Percentiles rank a stretch among this genome's conserved stretches.
phyloP scores from a whole-genome alignment of 2,113 vertebrate species.

The Ammodytes marinus region DNA sequence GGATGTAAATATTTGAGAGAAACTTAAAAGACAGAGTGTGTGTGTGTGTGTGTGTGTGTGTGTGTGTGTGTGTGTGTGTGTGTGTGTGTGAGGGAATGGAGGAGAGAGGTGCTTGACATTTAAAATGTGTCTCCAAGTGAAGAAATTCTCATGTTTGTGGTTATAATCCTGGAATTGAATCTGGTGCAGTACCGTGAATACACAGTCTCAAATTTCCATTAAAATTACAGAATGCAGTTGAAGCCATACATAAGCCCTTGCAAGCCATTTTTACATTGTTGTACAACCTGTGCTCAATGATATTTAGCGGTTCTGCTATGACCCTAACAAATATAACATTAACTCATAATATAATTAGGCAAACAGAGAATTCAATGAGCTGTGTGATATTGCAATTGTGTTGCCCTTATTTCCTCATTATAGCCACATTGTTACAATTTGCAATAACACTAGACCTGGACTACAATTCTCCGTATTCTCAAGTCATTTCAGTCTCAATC shows the following conservation, averaged over 20 bases:
- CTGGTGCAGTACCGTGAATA: not conserved
- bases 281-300: slow-evolving; percentile 12
- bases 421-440: not conserved
- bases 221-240: not conserved
- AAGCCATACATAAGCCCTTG: not conserved
- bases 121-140: slow-evolving; percentile 8
- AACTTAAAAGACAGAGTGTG: not conserved
- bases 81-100: slow-evolving; percentile 2
- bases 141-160: slow-evolving; percentile 6
- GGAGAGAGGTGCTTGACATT: slow-evolving; percentile 21
- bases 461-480: not conserved
- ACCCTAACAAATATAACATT: not conserved
- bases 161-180: slow-evolving; percentile 30
- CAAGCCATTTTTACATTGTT: not conserved
- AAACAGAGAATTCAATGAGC: not conserved
- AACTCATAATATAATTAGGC: not conserved
- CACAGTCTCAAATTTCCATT: slow-evolving; percentile 6
- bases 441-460: not conserved
- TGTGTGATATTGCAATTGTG: not conserved
- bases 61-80: slow-evolving; percentile 12
- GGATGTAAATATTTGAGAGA: slow-evolving; percentile 27
- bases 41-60: no score
- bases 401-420: not conserved
- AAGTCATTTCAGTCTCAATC: slow-evolving; percentile 6
- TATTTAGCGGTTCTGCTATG: not conserved